Percentiles rank a stretch among this genome's conserved stretches.
Evolutionary conservation across 2,113 vertebrate species (phyloP).

Genomic region (Tragelaphus imberbis): DNA sequence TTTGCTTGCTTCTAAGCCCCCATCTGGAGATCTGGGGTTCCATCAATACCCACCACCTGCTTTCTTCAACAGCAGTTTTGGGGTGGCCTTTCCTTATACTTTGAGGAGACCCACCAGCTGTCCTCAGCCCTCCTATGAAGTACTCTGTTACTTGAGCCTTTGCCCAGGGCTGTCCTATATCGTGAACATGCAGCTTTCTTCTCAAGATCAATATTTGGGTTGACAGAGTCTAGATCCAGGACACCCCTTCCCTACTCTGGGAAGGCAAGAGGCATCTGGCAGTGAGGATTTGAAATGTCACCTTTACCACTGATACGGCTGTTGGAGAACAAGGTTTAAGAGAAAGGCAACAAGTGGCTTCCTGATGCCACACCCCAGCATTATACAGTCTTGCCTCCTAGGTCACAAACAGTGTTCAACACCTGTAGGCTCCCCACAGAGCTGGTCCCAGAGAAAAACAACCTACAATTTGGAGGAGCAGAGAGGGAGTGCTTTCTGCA

Average conservation of each 20-base stretch:
- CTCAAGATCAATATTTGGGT: not conserved
- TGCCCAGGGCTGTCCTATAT: not conserved
- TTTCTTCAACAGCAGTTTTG: not conserved
- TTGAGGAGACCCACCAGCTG: not conserved
- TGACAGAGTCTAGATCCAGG: not conserved
- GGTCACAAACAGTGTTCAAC: not conserved
- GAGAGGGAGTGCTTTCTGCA: not conserved
- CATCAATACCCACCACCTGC: too few species aligned
- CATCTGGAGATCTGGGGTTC: not conserved
- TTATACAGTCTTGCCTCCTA: not conserved
- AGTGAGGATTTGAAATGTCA: not conserved
- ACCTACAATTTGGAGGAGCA: not conserved
- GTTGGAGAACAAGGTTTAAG: not conserved
- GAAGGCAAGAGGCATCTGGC: not conserved
- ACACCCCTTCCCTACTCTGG: not conserved
- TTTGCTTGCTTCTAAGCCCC: not conserved
- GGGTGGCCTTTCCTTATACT: not conserved
- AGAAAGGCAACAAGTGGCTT: not conserved
- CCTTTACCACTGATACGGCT: not conserved
- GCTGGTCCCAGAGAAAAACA: not conserved
- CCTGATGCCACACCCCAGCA: not conserved
- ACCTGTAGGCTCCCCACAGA: too few species aligned
- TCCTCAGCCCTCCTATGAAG: not conserved
- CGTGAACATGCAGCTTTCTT: not conserved
- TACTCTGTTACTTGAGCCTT: not conserved